These are phyloP conservation scores for Ianthella basta DNA, from an alignment of 37 sponge, comb jelly and placozoan genomes.

Conservation along the genomic window DNA sequence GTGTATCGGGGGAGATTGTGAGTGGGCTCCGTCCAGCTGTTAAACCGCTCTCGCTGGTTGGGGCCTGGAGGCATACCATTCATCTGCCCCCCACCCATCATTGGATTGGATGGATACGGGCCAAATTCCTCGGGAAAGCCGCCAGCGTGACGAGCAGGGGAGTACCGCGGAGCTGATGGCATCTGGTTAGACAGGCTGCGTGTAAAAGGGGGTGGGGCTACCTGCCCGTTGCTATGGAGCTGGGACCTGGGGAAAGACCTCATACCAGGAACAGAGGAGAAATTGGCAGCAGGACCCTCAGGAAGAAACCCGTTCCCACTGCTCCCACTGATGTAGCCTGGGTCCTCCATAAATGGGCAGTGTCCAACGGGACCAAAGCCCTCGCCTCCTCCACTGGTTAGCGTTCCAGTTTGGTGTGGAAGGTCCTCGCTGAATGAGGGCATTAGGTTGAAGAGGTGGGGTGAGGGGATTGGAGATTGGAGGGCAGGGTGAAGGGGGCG, in stretches of 20 bases:
- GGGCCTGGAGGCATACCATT: no score
- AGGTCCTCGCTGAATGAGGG: no score
- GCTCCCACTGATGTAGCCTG: not conserved
- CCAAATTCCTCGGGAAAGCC: conserved; percentile 3
- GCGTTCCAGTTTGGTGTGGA: no score
- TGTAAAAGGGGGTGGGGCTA: conserved; percentile 10
- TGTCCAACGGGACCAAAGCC: not conserved
- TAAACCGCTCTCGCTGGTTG: conserved; percentile 15
- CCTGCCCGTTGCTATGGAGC: not conserved
- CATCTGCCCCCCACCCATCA: no score
- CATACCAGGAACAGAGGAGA: not conserved
- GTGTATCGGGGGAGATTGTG: conserved; percentile 13
- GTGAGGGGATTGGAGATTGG: no score
- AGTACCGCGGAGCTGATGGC: not conserved
- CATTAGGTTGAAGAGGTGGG: no score
- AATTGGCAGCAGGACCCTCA: not conserved
- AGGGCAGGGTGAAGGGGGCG: not conserved
- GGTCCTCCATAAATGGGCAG: not conserved
- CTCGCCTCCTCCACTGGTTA: not conserved
- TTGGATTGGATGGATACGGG: no score
- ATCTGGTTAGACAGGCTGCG: conserved; percentile 21
- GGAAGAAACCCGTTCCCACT: not conserved
- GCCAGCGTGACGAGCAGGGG: no score
- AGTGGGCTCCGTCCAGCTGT: conserved; percentile 12
- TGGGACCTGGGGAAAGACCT: not conserved